These are phyloP conservation scores for Calephelis virginiensis DNA, from an alignment of 1,140 invertebrate species.

Conservation along the genomic window DNA sequence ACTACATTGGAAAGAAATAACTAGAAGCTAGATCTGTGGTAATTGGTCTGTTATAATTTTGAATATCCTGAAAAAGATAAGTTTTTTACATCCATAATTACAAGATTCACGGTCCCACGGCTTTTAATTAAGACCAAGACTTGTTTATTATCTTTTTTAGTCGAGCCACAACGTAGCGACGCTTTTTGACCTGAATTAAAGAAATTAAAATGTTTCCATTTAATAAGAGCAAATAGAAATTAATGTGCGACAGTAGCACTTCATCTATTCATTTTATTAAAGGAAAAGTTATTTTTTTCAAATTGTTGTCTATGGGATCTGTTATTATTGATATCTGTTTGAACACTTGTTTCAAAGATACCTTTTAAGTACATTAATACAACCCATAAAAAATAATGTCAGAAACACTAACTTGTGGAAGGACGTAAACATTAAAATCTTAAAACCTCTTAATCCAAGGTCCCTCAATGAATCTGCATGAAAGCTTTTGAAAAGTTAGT, in stretches of 20 bases:
- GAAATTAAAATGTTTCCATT: conserved; percentile 41
- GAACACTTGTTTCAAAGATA: too few species aligned
- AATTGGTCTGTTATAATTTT: conserved; percentile 4
- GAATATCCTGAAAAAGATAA: conserved; percentile 10
- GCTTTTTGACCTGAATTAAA: conserved; percentile 37
- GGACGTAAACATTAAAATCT: too few species aligned
- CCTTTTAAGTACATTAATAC: too few species aligned
- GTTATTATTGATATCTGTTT: too few species aligned
- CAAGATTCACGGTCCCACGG: conserved; percentile 27
- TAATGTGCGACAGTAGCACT: background rate
- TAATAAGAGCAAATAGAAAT: conserved; percentile 20
- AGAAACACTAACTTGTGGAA: too few species aligned
- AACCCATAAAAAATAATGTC: too few species aligned
- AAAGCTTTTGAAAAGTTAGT: too few species aligned
- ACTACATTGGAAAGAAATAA: background rate
- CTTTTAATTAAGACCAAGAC: conserved; percentile 43
- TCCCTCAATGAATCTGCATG: too few species aligned
- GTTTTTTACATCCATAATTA: conserved; percentile 30
- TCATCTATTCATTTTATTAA: conserved; percentile 1
- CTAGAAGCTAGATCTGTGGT: background rate
- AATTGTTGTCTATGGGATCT: background rate
- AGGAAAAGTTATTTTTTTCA: background rate
- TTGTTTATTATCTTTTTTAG: conserved; percentile 45
- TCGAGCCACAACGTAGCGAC: conserved; percentile 20
- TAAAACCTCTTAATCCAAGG: too few species aligned